These are phyloP conservation scores for Drymonia ruficornis DNA, from an alignment of 2,888 invertebrate genomes.

Conservation along the genomic window DNA sequence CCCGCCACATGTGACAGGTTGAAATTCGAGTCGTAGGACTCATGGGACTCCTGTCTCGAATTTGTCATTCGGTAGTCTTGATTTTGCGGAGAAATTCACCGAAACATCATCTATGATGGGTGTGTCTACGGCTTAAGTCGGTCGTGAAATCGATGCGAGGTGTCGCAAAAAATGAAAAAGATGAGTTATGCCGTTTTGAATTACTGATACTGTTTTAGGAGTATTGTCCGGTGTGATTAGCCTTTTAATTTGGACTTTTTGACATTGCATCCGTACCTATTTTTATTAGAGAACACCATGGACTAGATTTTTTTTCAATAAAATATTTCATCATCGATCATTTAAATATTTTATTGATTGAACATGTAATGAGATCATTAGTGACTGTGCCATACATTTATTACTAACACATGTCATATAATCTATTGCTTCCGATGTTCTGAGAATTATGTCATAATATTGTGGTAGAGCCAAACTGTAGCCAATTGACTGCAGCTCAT, in stretches of 20 bases:
- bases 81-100: constrained; percentile 60
- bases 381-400: constrained; percentile 33
- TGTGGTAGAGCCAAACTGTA: too few species aligned
- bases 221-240: too few species aligned
- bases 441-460: constrained; percentile 24
- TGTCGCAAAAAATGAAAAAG: constrained; percentile 37
- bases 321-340: too few species aligned
- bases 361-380: constrained; percentile 13
- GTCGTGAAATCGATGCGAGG: constrained; percentile 60
- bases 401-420: constrained; percentile 30
- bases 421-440: constrained; percentile 17
- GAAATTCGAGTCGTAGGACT: constrained; percentile 65
- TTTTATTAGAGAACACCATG: too few species aligned
- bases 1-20: constrained; percentile 62
- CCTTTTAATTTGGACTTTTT: too few species aligned
- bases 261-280: too few species aligned
- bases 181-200: constrained; percentile 21
- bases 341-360: too few species aligned
- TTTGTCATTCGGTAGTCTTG: constrained; percentile 58
- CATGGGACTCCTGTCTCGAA: constrained; percentile 56
- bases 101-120: constrained; percentile 61
- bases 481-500: too few species aligned
- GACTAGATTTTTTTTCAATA: too few species aligned
- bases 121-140: constrained; percentile 59
- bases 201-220: too few species aligned